A percentile compares a stretch with the other conserved stretches of the same genome.
Conservation (phyloP, 1,140 invertebrate genomes). For the Eulimnadia texana region DNA sequence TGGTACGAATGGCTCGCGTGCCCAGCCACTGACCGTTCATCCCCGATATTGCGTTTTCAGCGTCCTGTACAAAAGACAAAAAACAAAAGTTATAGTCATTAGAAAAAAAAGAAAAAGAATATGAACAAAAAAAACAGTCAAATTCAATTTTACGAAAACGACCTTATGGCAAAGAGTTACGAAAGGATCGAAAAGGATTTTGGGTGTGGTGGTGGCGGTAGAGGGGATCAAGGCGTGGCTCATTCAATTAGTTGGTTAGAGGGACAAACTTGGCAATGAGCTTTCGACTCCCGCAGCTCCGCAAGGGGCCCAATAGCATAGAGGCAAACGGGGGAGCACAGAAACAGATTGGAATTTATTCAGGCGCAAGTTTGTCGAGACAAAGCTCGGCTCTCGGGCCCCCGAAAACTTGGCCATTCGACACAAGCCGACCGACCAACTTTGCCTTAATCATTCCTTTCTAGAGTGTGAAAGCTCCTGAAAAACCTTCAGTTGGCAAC, state of each 20-base stretch:
- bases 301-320: neutral
- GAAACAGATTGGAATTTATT: neutral
- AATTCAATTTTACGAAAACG: too few species aligned
- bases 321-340: too few species aligned
- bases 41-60: constrained; percentile 88
- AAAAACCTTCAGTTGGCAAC: too few species aligned
- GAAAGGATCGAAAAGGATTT: too few species aligned
- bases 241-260: neutral
- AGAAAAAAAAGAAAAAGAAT: neutral
- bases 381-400: neutral
- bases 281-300: neutral
- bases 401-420: neutral
- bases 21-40: constrained; percentile 99
- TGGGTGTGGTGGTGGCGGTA: too few species aligned
- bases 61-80: constrained; percentile 53
- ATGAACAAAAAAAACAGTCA: neutral
- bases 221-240: neutral
- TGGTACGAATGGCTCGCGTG: constrained; percentile 93
- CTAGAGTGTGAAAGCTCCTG: too few species aligned
- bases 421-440: neutral
- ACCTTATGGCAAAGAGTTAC: too few species aligned
- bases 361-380: neutral
- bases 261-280: neutral
- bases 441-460: neutral
- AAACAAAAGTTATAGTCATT: too few species aligned